A percentile compares a stretch with the other conserved stretches of the same genome.
Evolutionary conservation across 2,888 invertebrate species (phyloP).

Genomic region (Acrobasis suavella): DNA sequence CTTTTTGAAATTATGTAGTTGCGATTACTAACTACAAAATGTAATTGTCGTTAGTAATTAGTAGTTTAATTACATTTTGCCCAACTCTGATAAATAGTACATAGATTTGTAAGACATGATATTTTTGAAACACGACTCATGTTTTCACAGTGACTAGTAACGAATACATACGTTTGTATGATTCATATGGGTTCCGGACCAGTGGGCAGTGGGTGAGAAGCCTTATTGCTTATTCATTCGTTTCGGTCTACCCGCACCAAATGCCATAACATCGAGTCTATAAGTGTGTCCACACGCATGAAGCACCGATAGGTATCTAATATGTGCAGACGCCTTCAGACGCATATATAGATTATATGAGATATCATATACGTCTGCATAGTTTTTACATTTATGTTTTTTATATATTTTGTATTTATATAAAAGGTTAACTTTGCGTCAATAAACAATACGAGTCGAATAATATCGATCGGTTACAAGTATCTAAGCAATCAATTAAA

Average conservation of each 20-base stretch:
- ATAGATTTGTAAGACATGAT: not conserved
- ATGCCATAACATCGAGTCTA: not conserved
- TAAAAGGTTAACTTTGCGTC: too few species aligned
- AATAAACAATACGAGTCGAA: too few species aligned
- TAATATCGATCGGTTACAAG: too few species aligned
- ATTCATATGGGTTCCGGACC: not conserved
- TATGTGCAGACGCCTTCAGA: too few species aligned
- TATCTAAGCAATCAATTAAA: not conserved
- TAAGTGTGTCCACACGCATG: conserved; percentile 6
- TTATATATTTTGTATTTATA: too few species aligned
- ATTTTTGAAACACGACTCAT: not conserved
- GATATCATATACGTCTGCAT: not conserved
- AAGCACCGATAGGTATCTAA: not conserved
- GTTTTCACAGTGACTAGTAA: not conserved
- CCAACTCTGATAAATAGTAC: too few species aligned
- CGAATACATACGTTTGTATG: not conserved
- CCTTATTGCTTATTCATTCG: conserved; percentile 16
- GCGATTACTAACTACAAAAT: too few species aligned
- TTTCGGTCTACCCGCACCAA: not conserved
- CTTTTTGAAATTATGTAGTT: too few species aligned
- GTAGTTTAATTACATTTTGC: too few species aligned
- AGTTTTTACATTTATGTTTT: too few species aligned
- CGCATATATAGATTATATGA: not conserved
- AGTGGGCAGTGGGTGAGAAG: not conserved
- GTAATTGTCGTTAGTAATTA: too few species aligned